These are phyloP conservation scores for Parambassis ranga DNA, from an alignment of 2,797 vertebrate species.

Conservation along the genomic window DNA sequence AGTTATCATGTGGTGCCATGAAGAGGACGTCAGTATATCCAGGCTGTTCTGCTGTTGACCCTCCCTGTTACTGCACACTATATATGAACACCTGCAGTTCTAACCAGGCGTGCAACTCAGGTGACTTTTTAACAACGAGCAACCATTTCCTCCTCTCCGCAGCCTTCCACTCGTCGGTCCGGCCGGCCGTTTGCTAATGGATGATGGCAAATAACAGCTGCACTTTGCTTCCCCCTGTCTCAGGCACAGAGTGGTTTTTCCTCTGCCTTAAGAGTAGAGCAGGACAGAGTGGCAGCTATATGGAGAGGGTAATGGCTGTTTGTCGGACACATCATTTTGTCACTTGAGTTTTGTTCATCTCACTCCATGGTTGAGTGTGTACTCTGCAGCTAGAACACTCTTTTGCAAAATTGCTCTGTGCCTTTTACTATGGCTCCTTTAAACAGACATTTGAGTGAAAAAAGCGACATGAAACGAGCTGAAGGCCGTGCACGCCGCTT, in stretches of 20 bases:
- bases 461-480: too few species aligned
- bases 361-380: slow-evolving; percentile 35
- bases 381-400: slow-evolving; percentile 23
- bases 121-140: slow-evolving; percentile 21
- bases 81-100: slow-evolving; percentile 3
- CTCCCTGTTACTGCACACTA: not conserved
- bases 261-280: slow-evolving; percentile 31
- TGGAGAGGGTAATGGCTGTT: slow-evolving; percentile 62
- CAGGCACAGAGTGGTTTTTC: slow-evolving; percentile 54
- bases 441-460: slow-evolving; percentile 7
- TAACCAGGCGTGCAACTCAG: slow-evolving; percentile 1
- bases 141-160: slow-evolving; percentile 33
- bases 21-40: too few species aligned
- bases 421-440: slow-evolving; percentile 7
- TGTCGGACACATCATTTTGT: slow-evolving; percentile 51
- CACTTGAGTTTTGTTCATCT: slow-evolving; percentile 58
- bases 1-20: too few species aligned
- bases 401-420: slow-evolving; percentile 6
- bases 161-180: slow-evolving; percentile 19
- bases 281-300: slow-evolving; percentile 25
- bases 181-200: slow-evolving; percentile 61
- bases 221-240: slow-evolving; percentile 60
- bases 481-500: too few species aligned
- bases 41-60: slow-evolving; percentile 2
- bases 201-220: slow-evolving; percentile 61